A percentile compares a stretch with the other conserved stretches of the same genome.
phyloP scores from a whole-genome alignment of 2,888 invertebrate species.

The Hermodice carunculata region DNA sequence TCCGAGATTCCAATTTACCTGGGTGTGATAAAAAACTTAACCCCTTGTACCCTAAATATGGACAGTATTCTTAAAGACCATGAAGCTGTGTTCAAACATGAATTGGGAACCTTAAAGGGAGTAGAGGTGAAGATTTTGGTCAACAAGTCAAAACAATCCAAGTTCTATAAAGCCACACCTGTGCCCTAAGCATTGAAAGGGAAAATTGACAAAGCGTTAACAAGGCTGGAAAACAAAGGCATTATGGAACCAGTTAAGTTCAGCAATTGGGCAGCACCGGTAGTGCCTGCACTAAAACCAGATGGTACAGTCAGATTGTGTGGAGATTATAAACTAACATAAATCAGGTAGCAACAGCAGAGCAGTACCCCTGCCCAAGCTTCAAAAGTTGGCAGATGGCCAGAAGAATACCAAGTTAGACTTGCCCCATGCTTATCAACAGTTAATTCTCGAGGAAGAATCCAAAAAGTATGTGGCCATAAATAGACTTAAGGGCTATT shows the following conservation, averaged over 20 bases:
- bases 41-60: neutral
- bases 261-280: conserved; percentile 41
- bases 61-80: neutral
- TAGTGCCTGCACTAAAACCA: conserved; percentile 38
- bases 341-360: conserved; percentile 9
- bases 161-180: neutral
- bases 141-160: neutral
- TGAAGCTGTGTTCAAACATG: neutral
- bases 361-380: neutral
- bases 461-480: neutral
- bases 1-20: neutral
- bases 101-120: neutral
- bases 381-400: neutral
- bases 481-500: neutral
- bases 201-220: conserved; percentile 22
- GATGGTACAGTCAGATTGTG: conserved; percentile 41
- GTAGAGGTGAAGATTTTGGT: neutral
- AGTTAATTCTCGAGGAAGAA: neutral
- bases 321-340: conserved; percentile 48
- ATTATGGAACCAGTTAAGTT: conserved; percentile 20
- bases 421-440: neutral
- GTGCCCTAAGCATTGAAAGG: neutral
- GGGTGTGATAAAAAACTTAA: neutral
- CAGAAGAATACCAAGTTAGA: neutral
- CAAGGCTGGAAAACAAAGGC: conserved; percentile 15